Evolutionary conservation across 2,113 vertebrate species (phyloP).

Genomic region (Prunella himalayana): DNA sequence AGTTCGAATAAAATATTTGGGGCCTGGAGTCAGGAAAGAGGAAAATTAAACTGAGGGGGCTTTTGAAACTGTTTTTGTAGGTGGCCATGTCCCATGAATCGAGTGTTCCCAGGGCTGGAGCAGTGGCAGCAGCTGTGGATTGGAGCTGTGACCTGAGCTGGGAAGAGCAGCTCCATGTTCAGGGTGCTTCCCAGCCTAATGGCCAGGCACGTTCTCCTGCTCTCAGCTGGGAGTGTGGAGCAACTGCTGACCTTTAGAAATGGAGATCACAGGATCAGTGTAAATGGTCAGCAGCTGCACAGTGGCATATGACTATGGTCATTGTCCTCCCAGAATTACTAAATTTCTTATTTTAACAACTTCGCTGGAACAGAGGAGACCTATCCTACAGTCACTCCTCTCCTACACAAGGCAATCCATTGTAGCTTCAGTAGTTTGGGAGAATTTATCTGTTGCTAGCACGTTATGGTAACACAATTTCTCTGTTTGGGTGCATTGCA

Average conservation of each 20-base stretch:
- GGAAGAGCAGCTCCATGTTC: not conserved
- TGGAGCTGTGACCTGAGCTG: not conserved
- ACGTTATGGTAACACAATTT: not conserved
- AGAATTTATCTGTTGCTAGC: not conserved
- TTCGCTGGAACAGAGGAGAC: not conserved
- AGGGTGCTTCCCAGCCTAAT: not conserved
- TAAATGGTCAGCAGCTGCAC: conserved; percentile 52
- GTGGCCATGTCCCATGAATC: accelerated
- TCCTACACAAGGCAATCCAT: conserved; percentile 1
- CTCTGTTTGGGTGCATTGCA: conserved; percentile 21
- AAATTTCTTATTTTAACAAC: conserved; percentile 43
- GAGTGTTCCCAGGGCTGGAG: accelerated
- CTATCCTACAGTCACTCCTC: not conserved
- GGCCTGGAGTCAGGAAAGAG: not conserved
- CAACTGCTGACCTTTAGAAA: conserved; percentile 52
- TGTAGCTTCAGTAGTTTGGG: conserved; percentile 13
- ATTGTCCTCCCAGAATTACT: conserved; percentile 44
- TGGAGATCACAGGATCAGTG: conserved; percentile 34
- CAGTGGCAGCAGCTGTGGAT: not conserved
- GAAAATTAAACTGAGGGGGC: not conserved
- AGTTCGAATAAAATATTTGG: not conserved
- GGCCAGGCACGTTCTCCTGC: not conserved
- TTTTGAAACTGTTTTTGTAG: not conserved
- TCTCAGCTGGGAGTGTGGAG: conserved; percentile 14
- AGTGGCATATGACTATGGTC: conserved; percentile 36